Evolutionary conservation across 2,113 vertebrate species (phyloP), one percentile per base, ranked within the genome.

Genomic region (Chloropsis cyanopogon): DNA sequence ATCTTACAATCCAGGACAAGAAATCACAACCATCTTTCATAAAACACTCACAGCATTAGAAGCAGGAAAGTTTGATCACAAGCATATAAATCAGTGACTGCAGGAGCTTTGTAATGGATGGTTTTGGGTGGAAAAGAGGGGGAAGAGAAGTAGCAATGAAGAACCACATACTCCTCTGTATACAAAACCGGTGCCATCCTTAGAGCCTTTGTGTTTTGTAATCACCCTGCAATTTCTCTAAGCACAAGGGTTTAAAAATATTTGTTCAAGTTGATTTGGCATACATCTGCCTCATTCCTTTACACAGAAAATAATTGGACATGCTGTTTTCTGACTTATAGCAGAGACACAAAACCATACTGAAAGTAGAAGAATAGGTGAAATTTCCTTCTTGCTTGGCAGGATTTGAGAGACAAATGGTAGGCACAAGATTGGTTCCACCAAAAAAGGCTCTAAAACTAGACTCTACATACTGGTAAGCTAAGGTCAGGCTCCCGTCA

Each of bases 1-100:
- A 37, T 37, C 37, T 37, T 37, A 37, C 37, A 37, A 37, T 37
- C 37, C 37, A 37, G 37, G 37, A 37, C 37, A 37, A 77, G 76
- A 85, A 95, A 93, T 52, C 44, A 33, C 47, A 86, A 84, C 29
- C 49, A 64, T 84, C 31, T 88, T 91, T 92, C 93, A 66, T 81
- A 68, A 88, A 93, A 93, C 37, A 66, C 53, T 90, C 79, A 49
- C 72, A 75, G 60, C 89, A 46, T 88, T 86, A 71, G 77, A 92
- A 86, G 28, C 44, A 56, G 81, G 77, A 70, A 92, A 81, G 54
- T 94, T 93, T 94, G 76, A 70, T 83, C 75, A 92, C 86, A 91
- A 80, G 63, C 54, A 69, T 76, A 73, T 94, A 85, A 91, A 95
- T 93, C 89, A 84, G 70, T 56, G 81, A 81, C 73, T 90, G 47